Evolutionary conservation across 1,140 invertebrate species (phyloP).

Genomic region (Matsumurasca onukii): DNA sequence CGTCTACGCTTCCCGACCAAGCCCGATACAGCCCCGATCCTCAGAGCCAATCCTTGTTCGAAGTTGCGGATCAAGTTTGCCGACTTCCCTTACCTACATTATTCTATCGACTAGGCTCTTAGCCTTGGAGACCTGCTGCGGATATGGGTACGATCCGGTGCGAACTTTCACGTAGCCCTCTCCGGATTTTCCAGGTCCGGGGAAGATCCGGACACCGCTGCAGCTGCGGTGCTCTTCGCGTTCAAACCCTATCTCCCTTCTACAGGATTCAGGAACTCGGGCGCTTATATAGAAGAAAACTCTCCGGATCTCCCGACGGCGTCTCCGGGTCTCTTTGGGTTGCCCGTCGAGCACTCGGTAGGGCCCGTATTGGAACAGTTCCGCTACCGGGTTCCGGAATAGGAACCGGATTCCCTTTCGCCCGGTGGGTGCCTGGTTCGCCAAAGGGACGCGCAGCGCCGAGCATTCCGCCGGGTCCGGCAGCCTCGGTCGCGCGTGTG

Average conservation of each 20-base stretch:
- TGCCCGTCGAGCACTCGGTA: constrained; percentile 42
- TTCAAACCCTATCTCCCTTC: constrained; percentile 53
- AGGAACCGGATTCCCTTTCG: constrained; percentile 71
- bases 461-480: too few relatives aligned
- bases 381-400: constrained; percentile 72
- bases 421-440: constrained; percentile 43
- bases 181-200: constrained; percentile 74
- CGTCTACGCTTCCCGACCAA: not conserved
- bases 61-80: constrained; percentile 82
- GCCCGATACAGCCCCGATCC: constrained; percentile 56
- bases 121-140: constrained; percentile 87
- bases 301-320: constrained; percentile 25
- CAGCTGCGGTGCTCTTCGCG: constrained; percentile 68
- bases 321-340: constrained; percentile 50
- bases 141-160: constrained; percentile 74
- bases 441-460: too few relatives aligned
- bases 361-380: constrained; percentile 50
- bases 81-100: constrained; percentile 88
- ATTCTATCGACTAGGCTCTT: constrained; percentile 85
- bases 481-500: too few relatives aligned
- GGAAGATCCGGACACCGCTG: constrained; percentile 65
- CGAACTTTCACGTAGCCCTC: constrained; percentile 65
- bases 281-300: constrained; percentile 25
- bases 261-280: constrained; percentile 17
- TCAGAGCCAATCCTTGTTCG: constrained; percentile 67